Evolutionary conservation across 2,888 invertebrate species (phyloP).

Genomic region (Ptychoptera albimana): DNA sequence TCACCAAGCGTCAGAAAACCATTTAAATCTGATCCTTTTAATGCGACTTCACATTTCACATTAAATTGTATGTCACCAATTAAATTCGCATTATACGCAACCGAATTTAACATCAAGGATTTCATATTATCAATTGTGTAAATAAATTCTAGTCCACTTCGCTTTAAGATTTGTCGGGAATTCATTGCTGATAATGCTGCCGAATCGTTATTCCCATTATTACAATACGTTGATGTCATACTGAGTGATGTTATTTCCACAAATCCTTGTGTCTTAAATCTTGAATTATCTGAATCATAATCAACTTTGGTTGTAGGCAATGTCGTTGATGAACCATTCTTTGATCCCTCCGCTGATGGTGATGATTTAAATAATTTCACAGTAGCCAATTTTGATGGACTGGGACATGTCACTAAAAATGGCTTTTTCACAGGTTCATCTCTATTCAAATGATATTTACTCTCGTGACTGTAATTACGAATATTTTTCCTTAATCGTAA

Average conservation of each 20-base stretch:
- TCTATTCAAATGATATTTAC: constrained; percentile 21
- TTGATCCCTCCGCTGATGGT: neutral
- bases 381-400: constrained; percentile 1
- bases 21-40: constrained; percentile 15
- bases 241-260: constrained; percentile 4
- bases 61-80: constrained; percentile 12
- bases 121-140: neutral
- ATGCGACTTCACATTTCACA: constrained; percentile 2
- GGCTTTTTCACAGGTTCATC: constrained; percentile 8
- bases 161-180: neutral
- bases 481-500: constrained; percentile 26
- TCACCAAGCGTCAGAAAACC: constrained; percentile 37
- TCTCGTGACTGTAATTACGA: constrained; percentile 19
- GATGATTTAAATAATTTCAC: constrained; percentile 1
- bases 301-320: constrained; percentile 1
- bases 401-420: constrained; percentile 1
- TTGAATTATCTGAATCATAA: neutral
- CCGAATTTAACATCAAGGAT: neutral
- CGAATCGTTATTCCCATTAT: neutral
- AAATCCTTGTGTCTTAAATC: constrained; percentile 1
- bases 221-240: constrained; percentile 5
- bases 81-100: constrained; percentile 2
- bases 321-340: neutral
- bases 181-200: neutral
- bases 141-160: neutral